Evolutionary conservation across 2,797 vertebrate genomes (phyloP), one percentile per base, ranked within the genome.

Genomic region (Coregonus ussuriensis): DNA sequence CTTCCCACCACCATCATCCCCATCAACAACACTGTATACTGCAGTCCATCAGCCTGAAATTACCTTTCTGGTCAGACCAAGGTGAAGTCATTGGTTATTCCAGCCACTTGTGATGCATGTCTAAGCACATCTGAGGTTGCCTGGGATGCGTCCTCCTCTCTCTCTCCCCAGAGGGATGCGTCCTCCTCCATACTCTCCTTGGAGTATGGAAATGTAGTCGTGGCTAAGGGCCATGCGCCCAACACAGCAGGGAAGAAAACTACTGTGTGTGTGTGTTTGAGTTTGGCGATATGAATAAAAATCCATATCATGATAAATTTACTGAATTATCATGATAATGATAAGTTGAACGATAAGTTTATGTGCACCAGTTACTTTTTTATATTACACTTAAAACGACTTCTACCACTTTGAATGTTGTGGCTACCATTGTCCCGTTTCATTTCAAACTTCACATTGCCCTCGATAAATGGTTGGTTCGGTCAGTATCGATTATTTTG

Each of bases 1-100:
- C 47, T 41, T 54, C 29, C 35, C 6, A 14, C 59, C 25, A 65
- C 4, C n/a, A 77, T 33, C 47, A 62, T 63, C 66, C 16, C 37
- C 29, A 35, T n/a, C 41, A 9, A 21, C 16, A 25, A 63, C 70
- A 51, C 54, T 41, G 15, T 6, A 35, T 11, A 21, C 35, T 18
- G 16, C 33, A 41, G 67, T 11, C 66, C 71, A 47, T 29, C 59
- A 80, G 77, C 81, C 86, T 90, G 72, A 82, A 59, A 82, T 87
- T 89, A 90, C 89, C 88, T 84, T 86, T 79, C 69, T 87, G 85
- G 86, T 74, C 82, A 66, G 80, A 82, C 84, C 83, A 86, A 88
- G 81, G 84, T 88, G 82, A 93, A 90, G 84, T 88, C 85, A 86
- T 89, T 79, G 82, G 82, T 85, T 90, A 89, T 92, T 93, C 88